Evolutionary conservation across 2,888 invertebrate species (phyloP).

Genomic region (Drosophila melanosoma): DNA sequence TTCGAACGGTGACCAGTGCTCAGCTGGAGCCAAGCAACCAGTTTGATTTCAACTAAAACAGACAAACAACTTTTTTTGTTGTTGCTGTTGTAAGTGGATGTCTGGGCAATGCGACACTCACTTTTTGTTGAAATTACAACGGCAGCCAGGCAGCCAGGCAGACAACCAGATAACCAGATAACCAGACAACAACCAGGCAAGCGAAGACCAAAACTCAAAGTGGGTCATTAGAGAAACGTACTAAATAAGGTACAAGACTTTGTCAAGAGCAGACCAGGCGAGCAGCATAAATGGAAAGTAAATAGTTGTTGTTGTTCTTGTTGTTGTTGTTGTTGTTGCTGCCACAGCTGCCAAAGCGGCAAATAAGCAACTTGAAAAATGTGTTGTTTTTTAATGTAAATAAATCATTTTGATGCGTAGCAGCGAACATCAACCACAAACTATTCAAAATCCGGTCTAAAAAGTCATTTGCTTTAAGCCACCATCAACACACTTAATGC

Average conservation of each 20-base stretch:
- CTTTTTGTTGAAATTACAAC: conserved; percentile 70
- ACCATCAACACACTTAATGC: conserved; percentile 52
- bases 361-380: conserved; percentile 43
- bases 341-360: conserved; percentile 46
- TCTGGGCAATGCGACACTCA: conserved; percentile 78
- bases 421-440: conserved; percentile 30
- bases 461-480: conserved; percentile 66
- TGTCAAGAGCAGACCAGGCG: conserved; percentile 68
- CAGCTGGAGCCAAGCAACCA: conserved; percentile 61
- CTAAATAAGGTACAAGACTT: conserved; percentile 81
- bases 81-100: conserved; percentile 53
- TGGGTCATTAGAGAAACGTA: conserved; percentile 81
- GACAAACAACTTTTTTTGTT: conserved; percentile 73
- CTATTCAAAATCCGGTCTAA: conserved; percentile 66
- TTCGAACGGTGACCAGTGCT: conserved; percentile 46
- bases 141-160: conserved; percentile 16
- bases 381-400: conserved; percentile 73
- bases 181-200: conserved; percentile 22
- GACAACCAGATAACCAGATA: conserved; percentile 8
- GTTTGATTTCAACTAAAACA: conserved; percentile 77
- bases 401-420: conserved; percentile 76
- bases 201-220: conserved; percentile 71
- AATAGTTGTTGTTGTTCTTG: conserved; percentile 59
- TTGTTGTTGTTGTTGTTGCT: conserved; percentile 37
- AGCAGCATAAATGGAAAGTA: conserved; percentile 75